Base-by-base conservation (phyloP, 1,140 invertebrate species). In the Drosophila virilis region DNA sequence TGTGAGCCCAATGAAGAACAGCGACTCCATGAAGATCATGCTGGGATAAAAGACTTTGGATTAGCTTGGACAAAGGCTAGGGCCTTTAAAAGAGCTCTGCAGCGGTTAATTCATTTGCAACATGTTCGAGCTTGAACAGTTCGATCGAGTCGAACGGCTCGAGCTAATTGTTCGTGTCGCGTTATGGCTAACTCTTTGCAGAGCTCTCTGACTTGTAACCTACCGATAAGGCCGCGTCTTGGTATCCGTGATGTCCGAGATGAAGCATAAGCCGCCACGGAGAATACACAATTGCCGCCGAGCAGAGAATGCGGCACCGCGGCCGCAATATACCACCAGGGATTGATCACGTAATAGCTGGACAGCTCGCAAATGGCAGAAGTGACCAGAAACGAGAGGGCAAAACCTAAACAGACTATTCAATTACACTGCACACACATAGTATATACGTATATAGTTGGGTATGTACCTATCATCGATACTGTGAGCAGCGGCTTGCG, bases 401-500 rank as follows among this genome's bases (percentile, higher is more conserved):
- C 81, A 43, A 92, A 92, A 1, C 91, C 91, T 92, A 37, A 38
- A 17, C 15, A 40, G 8, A 10, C 42, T 35, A 46, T 28, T 42
- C 9, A 65, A 8, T 48, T 17, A 48, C 46, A 48, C 46, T 2
- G 45, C 17, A 12, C 15, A 51, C 32, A 48, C 37, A n/a, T 38
- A 22, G 8, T 33, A 22, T 10, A 10, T 1, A 40, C 12, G 33
- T 13, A 6, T 46, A 50, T 35, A 50, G 10, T 1, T 2, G 0
- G n/a, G 2, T 6, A 57, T 60, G 82, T 91, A 95, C 94, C 94
- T 66, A 93, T 86, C 79, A 94, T 92, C 33, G 93, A 92, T 8
- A 93, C 75, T 9, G 95, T 81, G 15, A 96, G 81, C 54, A 96
- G 80, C 7, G 95, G 95, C 82, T 95, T 96, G n/a, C 96, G 93